Evolutionary conservation across 2,113 vertebrate species (phyloP).

Genomic region (Oryzias javanicus): DNA sequence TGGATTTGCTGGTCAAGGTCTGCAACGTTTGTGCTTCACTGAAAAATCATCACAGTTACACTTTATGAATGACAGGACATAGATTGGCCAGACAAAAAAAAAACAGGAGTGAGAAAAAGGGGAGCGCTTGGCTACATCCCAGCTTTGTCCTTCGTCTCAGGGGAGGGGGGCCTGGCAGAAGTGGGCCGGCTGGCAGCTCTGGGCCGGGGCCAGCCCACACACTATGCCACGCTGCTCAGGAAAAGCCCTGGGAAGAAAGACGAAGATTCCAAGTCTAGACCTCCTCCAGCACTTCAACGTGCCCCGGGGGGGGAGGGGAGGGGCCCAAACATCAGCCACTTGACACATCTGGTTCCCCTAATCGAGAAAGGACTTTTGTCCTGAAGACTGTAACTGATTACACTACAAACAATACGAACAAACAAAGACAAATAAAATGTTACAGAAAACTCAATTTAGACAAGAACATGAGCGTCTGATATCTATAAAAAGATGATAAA

Average conservation of each 20-base stretch:
- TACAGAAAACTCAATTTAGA: too few species aligned
- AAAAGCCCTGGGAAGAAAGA: constrained; percentile 62
- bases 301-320: constrained; percentile 35
- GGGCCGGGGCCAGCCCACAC: constrained; percentile 73
- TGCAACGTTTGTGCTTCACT: neutral
- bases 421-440: constrained; percentile 2
- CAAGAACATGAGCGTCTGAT: too few species aligned
- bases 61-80: neutral
- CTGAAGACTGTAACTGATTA: constrained; percentile 14
- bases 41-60: neutral
- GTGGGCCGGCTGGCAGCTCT: constrained; percentile 65
- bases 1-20: constrained; percentile 3
- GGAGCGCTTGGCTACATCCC: constrained; percentile 68
- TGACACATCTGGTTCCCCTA: constrained; percentile 64
- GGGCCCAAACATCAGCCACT: constrained; percentile 42
- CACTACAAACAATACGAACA: constrained; percentile 5
- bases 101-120: neutral
- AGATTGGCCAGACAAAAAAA: neutral
- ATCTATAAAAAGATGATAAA: too few species aligned
- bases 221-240: constrained; percentile 64
- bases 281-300: constrained; percentile 39
- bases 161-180: constrained; percentile 66
- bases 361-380: constrained; percentile 32
- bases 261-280: constrained; percentile 38
- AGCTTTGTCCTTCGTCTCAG: constrained; percentile 77